A percentile compares a stretch with the other conserved stretches of the same genome.
Conservation (phyloP, 2,888 invertebrate species). For the Ennomos fuscantarius region DNA sequence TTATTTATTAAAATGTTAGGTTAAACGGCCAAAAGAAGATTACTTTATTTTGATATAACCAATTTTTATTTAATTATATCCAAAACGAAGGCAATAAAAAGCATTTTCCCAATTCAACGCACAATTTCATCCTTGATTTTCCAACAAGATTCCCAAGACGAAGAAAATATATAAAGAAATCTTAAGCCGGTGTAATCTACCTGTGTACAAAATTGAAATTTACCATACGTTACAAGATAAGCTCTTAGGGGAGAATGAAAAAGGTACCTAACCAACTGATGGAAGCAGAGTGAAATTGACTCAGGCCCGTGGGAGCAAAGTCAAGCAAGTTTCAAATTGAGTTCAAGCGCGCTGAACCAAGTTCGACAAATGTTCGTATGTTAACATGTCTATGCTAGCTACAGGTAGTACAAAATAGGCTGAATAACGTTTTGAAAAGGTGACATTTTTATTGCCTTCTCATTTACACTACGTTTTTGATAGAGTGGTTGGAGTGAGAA, state of each 20-base stretch:
- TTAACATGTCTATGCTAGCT: constrained; percentile 3
- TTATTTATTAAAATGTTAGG: no score
- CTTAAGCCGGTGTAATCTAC: constrained; percentile 10
- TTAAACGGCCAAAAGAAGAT: no score
- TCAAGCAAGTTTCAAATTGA: constrained; percentile 29
- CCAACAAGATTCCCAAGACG: constrained; percentile 4
- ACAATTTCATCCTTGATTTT: neutral
- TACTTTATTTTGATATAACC: no score
- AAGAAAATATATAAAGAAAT: constrained; percentile 12
- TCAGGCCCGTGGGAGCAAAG: constrained; percentile 36
- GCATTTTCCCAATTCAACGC: no score
- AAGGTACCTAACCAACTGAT: constrained; percentile 30
- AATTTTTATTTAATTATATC: no score
- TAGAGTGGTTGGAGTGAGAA: no score
- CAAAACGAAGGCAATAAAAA: no score
- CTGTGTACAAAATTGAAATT: constrained; percentile 32
- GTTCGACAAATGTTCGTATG: constrained; percentile 32
- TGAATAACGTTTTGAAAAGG: neutral
- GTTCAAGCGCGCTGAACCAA: constrained; percentile 16
- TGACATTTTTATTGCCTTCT: no score
- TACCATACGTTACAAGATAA: constrained; percentile 23
- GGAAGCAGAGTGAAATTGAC: constrained; percentile 39
- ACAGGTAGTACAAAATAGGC: neutral
- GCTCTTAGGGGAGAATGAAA: constrained; percentile 40
- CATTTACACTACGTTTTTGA: no score